Percentiles rank a stretch among this genome's conserved stretches.
phyloP scores from a whole-genome alignment of 2,797 vertebrate species.

The Choloepus didactylus region DNA sequence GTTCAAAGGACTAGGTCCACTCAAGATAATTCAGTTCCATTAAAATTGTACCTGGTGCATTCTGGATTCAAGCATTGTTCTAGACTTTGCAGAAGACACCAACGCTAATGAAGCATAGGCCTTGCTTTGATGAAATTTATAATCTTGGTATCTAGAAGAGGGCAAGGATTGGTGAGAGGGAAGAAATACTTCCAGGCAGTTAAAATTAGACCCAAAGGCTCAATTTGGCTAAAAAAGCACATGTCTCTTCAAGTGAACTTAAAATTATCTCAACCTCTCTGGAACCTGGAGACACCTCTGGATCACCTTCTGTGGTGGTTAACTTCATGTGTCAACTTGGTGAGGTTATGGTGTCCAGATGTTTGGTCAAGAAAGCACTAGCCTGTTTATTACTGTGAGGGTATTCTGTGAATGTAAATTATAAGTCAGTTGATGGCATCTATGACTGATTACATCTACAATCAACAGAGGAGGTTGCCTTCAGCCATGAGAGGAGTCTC shows the following conservation, averaged over 20 bases:
- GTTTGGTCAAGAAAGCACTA: no score
- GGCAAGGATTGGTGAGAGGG: neutral
- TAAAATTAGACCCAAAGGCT: neutral
- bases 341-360: no score
- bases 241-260: conserved; percentile 5
- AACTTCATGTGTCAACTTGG: no score
- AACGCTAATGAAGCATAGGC: neutral
- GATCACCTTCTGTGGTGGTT: neutral
- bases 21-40: neutral
- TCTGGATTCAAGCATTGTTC: neutral
- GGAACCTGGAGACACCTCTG: neutral
- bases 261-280: neutral
- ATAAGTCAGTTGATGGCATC: no score
- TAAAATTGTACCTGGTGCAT: neutral
- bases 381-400: no score
- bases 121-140: neutral
- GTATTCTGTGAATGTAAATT: no score
- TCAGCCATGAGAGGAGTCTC: no score
- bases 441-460: no score
- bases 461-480: no score
- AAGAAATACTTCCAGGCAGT: neutral
- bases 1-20: neutral
- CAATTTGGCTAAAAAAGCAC: neutral
- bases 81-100: neutral
- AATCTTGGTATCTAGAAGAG: neutral